Conservation (phyloP, 2,797 vertebrate species). For the Meda fulgida region DNA sequence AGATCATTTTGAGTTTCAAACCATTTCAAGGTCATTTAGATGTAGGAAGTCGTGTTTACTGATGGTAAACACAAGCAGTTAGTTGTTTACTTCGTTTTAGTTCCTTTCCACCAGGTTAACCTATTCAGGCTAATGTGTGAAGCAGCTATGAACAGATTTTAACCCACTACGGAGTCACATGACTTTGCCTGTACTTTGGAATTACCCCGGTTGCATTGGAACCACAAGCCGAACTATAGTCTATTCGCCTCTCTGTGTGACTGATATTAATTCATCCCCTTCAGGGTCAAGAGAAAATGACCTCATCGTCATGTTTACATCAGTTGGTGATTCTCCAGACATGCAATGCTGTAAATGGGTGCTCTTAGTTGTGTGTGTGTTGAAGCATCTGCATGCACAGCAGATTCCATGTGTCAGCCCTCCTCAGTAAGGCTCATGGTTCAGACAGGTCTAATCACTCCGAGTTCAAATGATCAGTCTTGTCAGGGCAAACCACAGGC, state of each 20-base stretch:
- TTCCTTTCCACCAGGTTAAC: not conserved
- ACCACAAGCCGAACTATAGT: not conserved
- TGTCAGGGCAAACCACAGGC: slow-evolving; percentile 68
- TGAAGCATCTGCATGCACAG: slow-evolving; percentile 24
- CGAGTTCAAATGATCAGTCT: slow-evolving; percentile 39
- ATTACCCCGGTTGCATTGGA: not conserved
- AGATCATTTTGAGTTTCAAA: not conserved
- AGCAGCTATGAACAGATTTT: not conserved
- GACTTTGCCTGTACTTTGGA: too few relatives aligned
- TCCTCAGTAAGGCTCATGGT: slow-evolving; percentile 48
- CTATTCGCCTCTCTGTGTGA: not conserved
- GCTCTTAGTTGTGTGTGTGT: slow-evolving; percentile 52
- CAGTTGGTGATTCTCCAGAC: not conserved
- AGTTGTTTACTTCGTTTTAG: not conserved
- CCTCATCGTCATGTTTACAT: slow-evolving; percentile 23
- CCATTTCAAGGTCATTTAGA: not conserved
- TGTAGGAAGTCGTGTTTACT: not conserved
- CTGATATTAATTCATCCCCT: not conserved
- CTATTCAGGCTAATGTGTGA: not conserved
- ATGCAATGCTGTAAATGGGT: slow-evolving; percentile 43
- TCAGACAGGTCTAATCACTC: slow-evolving; percentile 39
- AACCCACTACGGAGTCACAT: not conserved
- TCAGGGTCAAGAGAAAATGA: slow-evolving; percentile 9
- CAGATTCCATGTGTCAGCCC: slow-evolving; percentile 40
- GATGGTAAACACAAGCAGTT: too few relatives aligned